Conservation (phyloP, 2,888 invertebrate genomes). For the Allygus modestus region DNA sequence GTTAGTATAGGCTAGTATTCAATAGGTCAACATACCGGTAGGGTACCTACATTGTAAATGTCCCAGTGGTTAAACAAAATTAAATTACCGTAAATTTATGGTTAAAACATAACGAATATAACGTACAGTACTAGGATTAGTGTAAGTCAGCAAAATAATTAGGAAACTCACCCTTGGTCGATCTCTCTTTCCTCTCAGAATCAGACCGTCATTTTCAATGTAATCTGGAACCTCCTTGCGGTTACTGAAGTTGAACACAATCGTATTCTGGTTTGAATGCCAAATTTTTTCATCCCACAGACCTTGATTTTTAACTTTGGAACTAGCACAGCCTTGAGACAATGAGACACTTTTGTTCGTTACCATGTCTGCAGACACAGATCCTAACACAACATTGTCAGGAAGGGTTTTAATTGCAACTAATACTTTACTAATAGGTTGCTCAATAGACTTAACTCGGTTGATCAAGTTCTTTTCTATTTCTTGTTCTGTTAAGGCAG, state of each 20-base stretch:
- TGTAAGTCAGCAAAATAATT: no score
- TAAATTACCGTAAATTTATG: no score
- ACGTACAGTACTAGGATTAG: no score
- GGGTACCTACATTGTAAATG: no score
- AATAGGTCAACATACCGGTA: no score
- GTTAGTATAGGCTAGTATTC: no score
- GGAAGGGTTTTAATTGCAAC: slow-evolving; percentile 73
- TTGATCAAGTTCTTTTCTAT: slow-evolving; percentile 84
- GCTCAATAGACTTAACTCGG: slow-evolving; percentile 79
- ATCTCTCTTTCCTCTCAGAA: slow-evolving; percentile 82
- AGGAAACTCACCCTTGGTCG: slow-evolving; percentile 83
- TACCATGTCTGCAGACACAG: slow-evolving; percentile 64
- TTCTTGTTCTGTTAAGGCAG: slow-evolving; percentile 79
- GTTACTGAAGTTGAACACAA: slow-evolving; percentile 93
- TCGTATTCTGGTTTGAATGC: slow-evolving; percentile 81
- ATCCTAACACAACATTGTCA: slow-evolving; percentile 64
- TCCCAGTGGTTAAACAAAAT: no score
- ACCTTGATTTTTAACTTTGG: slow-evolving; percentile 69
- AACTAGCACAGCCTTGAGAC: slow-evolving; percentile 56
- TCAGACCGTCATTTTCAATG: slow-evolving; percentile 92
- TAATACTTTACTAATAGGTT: slow-evolving; percentile 75
- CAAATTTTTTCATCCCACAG: slow-evolving; percentile 76
- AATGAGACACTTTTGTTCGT: slow-evolving; percentile 62
- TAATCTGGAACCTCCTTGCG: slow-evolving; percentile 93
- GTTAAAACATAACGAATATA: no score